A percentile compares a stretch with the other conserved stretches of the same genome.
Evolutionary conservation across 2,113 vertebrate species (phyloP).

Genomic region (Misgurnus anguillicaudatus): DNA sequence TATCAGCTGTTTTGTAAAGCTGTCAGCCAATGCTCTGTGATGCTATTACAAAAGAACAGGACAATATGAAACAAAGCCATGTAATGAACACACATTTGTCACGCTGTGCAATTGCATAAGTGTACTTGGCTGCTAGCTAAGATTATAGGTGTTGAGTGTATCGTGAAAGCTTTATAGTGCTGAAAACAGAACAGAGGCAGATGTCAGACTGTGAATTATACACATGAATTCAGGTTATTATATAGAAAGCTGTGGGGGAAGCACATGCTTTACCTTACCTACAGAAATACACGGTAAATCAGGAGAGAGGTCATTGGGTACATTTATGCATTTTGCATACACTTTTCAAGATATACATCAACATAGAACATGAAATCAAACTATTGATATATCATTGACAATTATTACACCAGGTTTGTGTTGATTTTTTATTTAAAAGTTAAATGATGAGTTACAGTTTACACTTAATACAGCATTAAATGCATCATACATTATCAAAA

Average conservation of each 20-base stretch:
- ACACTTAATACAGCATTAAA: too few species aligned
- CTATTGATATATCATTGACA: too few species aligned
- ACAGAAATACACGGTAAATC: not conserved
- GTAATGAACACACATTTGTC: slow-evolving; percentile 28
- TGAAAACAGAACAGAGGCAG: slow-evolving; percentile 1
- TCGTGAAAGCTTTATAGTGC: not conserved
- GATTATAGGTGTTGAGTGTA: slow-evolving; percentile 14
- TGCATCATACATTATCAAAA: too few species aligned
- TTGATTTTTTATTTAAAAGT: too few species aligned
- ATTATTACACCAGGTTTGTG: too few species aligned
- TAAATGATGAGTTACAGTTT: too few species aligned
- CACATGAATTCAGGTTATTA: slow-evolving; percentile 7
- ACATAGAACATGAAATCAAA: too few species aligned
- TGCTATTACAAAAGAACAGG: slow-evolving; percentile 4
- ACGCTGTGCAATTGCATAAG: slow-evolving; percentile 16
- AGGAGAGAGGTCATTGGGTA: not conserved
- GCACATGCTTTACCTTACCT: not conserved
- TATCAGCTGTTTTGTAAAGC: slow-evolving; percentile 1
- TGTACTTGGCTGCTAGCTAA: not conserved
- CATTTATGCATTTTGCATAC: too few species aligned
- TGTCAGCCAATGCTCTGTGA: not conserved
- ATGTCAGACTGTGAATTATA: not conserved
- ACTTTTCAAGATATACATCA: too few species aligned
- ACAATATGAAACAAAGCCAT: slow-evolving; percentile 6
- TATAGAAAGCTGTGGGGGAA: not conserved